phyloP scores from a whole-genome alignment of 2,888 invertebrate genomes.

The Phalera bucephala region DNA sequence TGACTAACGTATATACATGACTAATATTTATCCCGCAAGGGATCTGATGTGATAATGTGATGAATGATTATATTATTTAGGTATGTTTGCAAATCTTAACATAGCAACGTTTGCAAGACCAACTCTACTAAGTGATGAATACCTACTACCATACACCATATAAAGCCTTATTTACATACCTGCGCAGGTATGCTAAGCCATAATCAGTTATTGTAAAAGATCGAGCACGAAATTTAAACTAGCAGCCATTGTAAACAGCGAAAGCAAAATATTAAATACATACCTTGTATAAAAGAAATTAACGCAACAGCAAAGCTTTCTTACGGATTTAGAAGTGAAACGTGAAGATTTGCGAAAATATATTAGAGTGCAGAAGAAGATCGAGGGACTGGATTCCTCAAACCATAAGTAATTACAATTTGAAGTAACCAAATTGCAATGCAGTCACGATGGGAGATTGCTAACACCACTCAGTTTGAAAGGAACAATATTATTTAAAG shows the following conservation, averaged over 20 bases:
- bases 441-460: constrained; percentile 84
- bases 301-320: constrained; percentile 38
- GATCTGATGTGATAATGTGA: too few relatives aligned
- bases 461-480: constrained; percentile 66
- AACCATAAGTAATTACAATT: constrained; percentile 82
- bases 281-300: constrained; percentile 39
- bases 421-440: constrained; percentile 83
- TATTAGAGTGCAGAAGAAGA: constrained; percentile 66
- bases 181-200: too few relatives aligned
- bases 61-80: too few relatives aligned
- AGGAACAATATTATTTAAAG: constrained; percentile 49
- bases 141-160: too few relatives aligned
- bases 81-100: too few relatives aligned
- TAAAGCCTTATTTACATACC: too few relatives aligned
- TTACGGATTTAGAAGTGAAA: constrained; percentile 38
- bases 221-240: neutral
- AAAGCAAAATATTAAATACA: constrained; percentile 30
- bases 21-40: too few relatives aligned
- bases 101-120: too few relatives aligned
- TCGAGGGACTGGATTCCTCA: constrained; percentile 80
- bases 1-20: too few relatives aligned
- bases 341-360: constrained; percentile 23
- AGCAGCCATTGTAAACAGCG: constrained; percentile 11
- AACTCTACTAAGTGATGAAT: too few relatives aligned
- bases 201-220: too few relatives aligned